Conservation (phyloP, 2,888 invertebrate species). For the Dioctria linearis region DNA sequence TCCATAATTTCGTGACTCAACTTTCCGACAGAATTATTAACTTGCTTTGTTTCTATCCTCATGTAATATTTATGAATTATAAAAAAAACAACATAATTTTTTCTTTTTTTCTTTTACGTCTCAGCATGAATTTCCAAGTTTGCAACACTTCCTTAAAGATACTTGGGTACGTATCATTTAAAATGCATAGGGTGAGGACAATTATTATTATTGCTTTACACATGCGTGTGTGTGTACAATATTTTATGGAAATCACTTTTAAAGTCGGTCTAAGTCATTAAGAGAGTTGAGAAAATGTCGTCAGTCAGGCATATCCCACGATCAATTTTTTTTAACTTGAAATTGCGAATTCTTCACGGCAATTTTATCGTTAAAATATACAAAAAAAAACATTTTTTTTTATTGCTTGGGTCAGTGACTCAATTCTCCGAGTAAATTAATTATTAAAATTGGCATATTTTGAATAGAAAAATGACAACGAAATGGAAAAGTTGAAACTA, state of each 20-base stretch:
- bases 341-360: too few species aligned
- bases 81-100: background rate
- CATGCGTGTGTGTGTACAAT: background rate
- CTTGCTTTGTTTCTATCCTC: background rate
- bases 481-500: too few species aligned
- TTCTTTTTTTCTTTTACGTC: background rate
- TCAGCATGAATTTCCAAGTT: background rate
- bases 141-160: background rate
- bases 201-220: background rate
- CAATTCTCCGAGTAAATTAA: too few species aligned
- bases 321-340: too few species aligned
- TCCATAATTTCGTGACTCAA: background rate
- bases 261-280: too few species aligned
- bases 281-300: too few species aligned
- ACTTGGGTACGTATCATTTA: background rate
- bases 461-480: too few species aligned
- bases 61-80: slow-evolving; percentile 3
- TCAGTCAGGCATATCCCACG: too few species aligned
- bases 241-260: background rate
- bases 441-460: too few species aligned
- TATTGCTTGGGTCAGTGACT: too few species aligned
- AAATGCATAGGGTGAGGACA: background rate
- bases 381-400: too few species aligned
- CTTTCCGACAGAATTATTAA: background rate
- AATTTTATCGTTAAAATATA: too few species aligned